phyloP scores from a whole-genome alignment of 2,888 invertebrate species.

The Drepanosiphum platanoidis region DNA sequence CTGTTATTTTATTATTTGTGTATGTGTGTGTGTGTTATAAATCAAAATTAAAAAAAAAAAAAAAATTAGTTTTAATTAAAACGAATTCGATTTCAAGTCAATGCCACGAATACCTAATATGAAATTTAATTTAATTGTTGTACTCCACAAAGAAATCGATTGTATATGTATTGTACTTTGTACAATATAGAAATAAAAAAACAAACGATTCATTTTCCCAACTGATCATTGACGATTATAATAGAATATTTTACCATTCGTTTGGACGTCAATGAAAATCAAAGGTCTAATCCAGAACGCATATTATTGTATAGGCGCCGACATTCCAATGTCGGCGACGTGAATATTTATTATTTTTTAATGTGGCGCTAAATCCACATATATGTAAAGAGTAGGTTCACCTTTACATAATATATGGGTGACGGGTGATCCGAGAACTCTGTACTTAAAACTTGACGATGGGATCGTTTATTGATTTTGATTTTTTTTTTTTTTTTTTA shows the following conservation, averaged over 20 bases:
- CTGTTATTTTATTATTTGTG: background rate
- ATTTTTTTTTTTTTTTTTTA: no score
- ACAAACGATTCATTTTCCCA: conserved; percentile 8
- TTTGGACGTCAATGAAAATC: background rate
- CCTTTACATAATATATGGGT: no score
- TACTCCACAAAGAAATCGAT: background rate
- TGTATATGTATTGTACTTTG: background rate
- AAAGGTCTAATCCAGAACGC: background rate
- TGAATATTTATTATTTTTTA: no score
- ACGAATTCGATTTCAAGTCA: conserved; percentile 8
- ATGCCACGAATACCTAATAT: background rate
- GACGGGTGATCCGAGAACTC: no score
- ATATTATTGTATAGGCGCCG: no score
- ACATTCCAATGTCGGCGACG: no score
- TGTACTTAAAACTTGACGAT: no score
- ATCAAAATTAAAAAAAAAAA: background rate
- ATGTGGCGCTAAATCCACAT: no score
- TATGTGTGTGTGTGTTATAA: background rate
- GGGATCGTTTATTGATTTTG: no score
- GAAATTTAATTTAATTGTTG: conserved; percentile 29
- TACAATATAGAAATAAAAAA: conserved; percentile 20
- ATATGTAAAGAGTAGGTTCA: no score
- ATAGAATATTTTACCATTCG: background rate
- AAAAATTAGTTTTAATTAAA: background rate
- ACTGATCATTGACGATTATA: background rate